These are phyloP conservation scores for Epinephelus malabaricus DNA, from an alignment of 2,797 vertebrate genomes.

Conservation along the genomic window DNA sequence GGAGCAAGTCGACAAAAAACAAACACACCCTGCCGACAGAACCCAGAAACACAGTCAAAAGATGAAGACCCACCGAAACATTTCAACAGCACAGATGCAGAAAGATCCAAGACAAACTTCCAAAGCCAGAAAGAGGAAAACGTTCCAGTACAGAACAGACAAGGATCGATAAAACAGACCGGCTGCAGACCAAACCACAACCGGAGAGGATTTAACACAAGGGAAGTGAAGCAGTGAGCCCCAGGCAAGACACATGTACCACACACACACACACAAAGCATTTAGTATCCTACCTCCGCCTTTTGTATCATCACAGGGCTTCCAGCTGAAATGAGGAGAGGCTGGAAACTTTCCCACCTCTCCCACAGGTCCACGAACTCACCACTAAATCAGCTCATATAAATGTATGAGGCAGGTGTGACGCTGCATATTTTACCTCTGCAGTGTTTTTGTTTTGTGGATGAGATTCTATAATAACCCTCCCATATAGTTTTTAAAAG, in stretches of 20 bases:
- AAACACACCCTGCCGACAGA: constrained; percentile 55
- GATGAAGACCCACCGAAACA: constrained; percentile 56
- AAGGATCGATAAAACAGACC: constrained; percentile 58
- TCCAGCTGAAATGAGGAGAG: constrained; percentile 71
- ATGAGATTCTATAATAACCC: not conserved
- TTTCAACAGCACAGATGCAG: constrained; percentile 70
- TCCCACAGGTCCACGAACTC: constrained; percentile 61
- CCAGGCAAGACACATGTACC: constrained; percentile 61
- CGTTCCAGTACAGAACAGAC: constrained; percentile 65
- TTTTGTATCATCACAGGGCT: constrained; percentile 72
- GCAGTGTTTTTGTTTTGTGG: not conserved
- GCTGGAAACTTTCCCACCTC: constrained; percentile 63
- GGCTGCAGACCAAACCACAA: constrained; percentile 66
- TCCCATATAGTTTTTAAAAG: not conserved
- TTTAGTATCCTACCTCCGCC: constrained; percentile 81
- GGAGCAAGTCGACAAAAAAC: constrained; percentile 41
- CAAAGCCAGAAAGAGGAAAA: constrained; percentile 60
- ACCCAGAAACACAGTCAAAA: constrained; percentile 61
- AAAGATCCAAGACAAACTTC: constrained; percentile 69
- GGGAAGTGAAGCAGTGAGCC: constrained; percentile 70
- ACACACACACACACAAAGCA: constrained; percentile 19
- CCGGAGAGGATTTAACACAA: constrained; percentile 63
- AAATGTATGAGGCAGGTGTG: constrained; percentile 15
- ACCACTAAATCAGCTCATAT: constrained; percentile 43
- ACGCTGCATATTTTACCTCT: not conserved